Conservation (phyloP, 37 sponge, comb jelly and placozoan genomes). For the Mnemiopsis leidyi region DNA sequence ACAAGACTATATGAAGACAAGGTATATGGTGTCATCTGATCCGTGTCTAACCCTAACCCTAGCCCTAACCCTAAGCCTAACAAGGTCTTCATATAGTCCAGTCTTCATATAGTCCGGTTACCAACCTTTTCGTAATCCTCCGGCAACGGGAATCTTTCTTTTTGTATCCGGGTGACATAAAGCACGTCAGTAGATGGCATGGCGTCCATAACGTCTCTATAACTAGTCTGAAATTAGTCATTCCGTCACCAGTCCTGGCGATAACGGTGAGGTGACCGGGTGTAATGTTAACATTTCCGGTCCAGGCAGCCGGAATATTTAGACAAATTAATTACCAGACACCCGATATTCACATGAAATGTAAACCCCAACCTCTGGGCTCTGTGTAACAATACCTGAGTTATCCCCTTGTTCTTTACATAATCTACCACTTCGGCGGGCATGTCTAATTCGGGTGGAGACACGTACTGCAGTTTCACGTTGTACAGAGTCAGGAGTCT, state of each 20-base stretch:
- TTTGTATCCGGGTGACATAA: slow-evolving; percentile 96
- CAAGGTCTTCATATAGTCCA: no score
- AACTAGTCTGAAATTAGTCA: slow-evolving; percentile 67
- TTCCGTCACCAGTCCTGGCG: neutral
- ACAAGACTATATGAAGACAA: no score
- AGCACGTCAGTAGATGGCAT: slow-evolving; percentile 92
- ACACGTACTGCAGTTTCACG: slow-evolving; percentile 84
- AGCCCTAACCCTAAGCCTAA: no score
- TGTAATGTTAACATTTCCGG: neutral
- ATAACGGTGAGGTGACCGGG: neutral
- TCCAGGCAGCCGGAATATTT: no score
- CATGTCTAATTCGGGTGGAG: slow-evolving; percentile 82
- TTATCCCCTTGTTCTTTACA: slow-evolving; percentile 73
- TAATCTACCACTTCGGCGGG: slow-evolving; percentile 77
- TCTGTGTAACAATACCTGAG: slow-evolving; percentile 69
- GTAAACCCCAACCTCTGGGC: no score
- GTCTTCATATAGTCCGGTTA: no score
- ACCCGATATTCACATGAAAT: no score
- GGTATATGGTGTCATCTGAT: no score
- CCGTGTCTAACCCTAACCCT: no score
- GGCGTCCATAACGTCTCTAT: slow-evolving; percentile 75
- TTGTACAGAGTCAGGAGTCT: slow-evolving; percentile 85
- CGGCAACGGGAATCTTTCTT: slow-evolving; percentile 80
- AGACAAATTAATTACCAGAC: no score
- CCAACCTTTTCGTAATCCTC: slow-evolving; percentile 85